These are phyloP conservation scores for Linyphia triangularis DNA, from an alignment of 2,888 invertebrate genomes.

Conservation along the genomic window DNA sequence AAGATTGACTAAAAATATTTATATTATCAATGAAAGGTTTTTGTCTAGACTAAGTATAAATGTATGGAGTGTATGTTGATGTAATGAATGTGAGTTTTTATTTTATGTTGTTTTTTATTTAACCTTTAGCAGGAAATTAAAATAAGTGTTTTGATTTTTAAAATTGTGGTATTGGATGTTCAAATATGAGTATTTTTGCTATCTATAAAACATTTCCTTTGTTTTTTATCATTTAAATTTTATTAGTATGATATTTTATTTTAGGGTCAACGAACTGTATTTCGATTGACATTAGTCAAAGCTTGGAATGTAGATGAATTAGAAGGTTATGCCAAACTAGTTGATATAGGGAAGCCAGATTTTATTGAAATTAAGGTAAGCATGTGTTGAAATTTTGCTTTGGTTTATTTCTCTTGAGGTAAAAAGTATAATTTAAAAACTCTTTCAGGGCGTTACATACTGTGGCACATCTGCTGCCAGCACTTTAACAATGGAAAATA, in stretches of 20 bases:
- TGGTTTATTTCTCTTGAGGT: neutral
- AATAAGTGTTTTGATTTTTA: too few relatives aligned
- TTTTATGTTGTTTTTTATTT: too few relatives aligned
- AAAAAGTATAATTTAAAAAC: neutral
- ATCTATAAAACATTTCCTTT: too few relatives aligned
- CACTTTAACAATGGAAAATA: conserved; percentile 83
- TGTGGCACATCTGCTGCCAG: conserved; percentile 82
- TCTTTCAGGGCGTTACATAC: conserved; percentile 82
- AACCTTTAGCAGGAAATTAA: too few relatives aligned
- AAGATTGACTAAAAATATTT: too few relatives aligned
- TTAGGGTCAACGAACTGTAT: conserved; percentile 83
- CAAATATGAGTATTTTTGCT: too few relatives aligned
- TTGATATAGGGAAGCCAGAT: conserved; percentile 82
- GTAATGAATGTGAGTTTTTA: too few relatives aligned
- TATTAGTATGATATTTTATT: neutral
- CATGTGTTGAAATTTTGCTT: neutral
- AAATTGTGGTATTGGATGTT: too few relatives aligned
- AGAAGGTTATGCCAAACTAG: conserved; percentile 82
- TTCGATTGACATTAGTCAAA: conserved; percentile 83
- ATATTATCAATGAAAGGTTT: too few relatives aligned
- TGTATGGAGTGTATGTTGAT: too few relatives aligned
- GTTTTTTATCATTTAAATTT: too few relatives aligned
- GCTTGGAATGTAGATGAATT: conserved; percentile 83
- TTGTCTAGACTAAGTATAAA: too few relatives aligned
- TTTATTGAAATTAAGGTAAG: conserved; percentile 83